A percentile compares a stretch with the other conserved stretches of the same genome.
Evolutionary conservation across 2,113 vertebrate species (phyloP).

Genomic region (Numida meleagris): DNA sequence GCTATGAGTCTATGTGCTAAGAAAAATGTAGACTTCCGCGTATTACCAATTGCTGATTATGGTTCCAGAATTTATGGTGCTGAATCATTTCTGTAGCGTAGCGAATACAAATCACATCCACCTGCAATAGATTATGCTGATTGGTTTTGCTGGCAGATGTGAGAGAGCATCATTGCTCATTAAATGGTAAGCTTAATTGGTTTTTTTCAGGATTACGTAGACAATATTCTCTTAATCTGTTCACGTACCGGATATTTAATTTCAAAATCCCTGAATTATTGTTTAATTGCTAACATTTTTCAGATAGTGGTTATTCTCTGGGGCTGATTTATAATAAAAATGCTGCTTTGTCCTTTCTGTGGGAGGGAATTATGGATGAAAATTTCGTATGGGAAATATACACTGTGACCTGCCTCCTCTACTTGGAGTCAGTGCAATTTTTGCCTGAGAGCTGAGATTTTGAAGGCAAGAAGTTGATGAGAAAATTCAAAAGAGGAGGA

Average conservation of each 20-base stretch:
- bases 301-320: constrained; percentile 10
- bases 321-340: constrained; percentile 34
- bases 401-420: background rate
- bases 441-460: background rate
- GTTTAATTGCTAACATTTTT: constrained; percentile 62
- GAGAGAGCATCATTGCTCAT: constrained; percentile 49
- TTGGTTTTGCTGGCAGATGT: constrained; percentile 60
- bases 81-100: constrained; percentile 7
- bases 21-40: background rate
- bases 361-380: background rate
- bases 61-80: constrained; percentile 31
- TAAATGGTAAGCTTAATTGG: constrained; percentile 60
- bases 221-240: constrained; percentile 66
- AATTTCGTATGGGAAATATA: background rate
- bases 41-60: constrained; percentile 8
- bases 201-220: constrained; percentile 63
- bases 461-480: background rate
- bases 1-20: background rate
- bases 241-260: constrained; percentile 52
- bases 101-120: background rate
- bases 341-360: background rate
- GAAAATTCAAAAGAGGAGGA: background rate
- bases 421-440: background rate
- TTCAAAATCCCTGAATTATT: constrained; percentile 61
- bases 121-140: constrained; percentile 59